Evolutionary conservation across 2,113 vertebrate species (phyloP).

Genomic region (Oxyruncus cristatus): DNA sequence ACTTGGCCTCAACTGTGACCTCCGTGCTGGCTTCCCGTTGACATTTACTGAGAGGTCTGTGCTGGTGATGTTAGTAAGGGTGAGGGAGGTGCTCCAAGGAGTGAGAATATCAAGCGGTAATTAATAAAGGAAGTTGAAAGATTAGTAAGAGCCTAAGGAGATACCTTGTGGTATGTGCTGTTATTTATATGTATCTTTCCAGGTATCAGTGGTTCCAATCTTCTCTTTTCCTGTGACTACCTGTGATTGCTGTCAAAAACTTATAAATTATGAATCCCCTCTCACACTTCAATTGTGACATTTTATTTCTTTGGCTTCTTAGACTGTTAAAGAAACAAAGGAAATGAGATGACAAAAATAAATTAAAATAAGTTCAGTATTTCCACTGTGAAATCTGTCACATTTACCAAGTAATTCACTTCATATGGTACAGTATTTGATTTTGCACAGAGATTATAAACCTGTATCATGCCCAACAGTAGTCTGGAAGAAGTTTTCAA

Average conservation of each 20-base stretch:
- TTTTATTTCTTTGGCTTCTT: not conserved
- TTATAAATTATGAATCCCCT: not conserved
- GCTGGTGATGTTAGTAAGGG: not conserved
- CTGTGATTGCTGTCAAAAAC: constrained; percentile 20
- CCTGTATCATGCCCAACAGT: not conserved
- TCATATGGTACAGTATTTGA: not conserved
- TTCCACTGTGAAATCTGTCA: constrained; percentile 2
- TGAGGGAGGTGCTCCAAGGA: not conserved
- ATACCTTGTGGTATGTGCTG: not conserved
- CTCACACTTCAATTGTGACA: not conserved
- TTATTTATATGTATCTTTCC: constrained; percentile 2
- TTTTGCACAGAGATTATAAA: not conserved
- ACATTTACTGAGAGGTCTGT: not conserved
- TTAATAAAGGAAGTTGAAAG: constrained; percentile 3
- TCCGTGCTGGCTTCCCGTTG: not conserved
- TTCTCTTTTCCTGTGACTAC: not conserved
- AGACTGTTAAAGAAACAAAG: constrained; percentile 21
- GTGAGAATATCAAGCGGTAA: not conserved
- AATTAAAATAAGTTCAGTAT: constrained; percentile 6
- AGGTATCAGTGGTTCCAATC: not conserved
- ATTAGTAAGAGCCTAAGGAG: not conserved
- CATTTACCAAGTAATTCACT: not conserved
- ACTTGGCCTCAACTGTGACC: not conserved
- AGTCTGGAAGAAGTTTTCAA: not conserved
- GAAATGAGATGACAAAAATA: not conserved